Percentiles rank a stretch among this genome's conserved stretches.
These are phyloP conservation scores for Phortica variegata DNA, from an alignment of 1,140 invertebrate species.

Conservation along the genomic window DNA sequence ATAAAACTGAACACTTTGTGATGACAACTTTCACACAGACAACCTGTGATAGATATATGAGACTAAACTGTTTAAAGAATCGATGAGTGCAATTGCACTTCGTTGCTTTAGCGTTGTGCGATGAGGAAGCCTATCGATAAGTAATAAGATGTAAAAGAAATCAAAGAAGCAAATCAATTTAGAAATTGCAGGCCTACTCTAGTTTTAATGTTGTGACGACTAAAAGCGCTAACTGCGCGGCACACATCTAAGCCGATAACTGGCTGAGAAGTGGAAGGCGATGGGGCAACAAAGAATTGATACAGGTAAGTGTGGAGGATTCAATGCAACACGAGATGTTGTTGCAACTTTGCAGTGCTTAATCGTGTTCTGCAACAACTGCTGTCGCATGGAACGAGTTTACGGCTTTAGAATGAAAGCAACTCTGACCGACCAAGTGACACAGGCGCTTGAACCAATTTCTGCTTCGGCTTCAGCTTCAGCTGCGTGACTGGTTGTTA, in stretches of 20 bases:
- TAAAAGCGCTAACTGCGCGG: too few relatives aligned
- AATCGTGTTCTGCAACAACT: neutral
- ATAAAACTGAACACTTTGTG: slow-evolving; percentile 30
- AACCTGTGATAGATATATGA: too few relatives aligned
- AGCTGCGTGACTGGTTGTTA: slow-evolving; percentile 8
- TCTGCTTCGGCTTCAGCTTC: slow-evolving; percentile 13
- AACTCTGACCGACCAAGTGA: neutral
- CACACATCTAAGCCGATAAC: too few relatives aligned
- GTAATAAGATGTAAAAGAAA: slow-evolving; percentile 54
- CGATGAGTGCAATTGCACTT: slow-evolving; percentile 19
- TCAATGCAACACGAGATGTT: slow-evolving; percentile 28
- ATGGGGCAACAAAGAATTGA: too few relatives aligned
- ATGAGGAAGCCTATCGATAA: slow-evolving; percentile 13
- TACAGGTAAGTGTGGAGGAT: slow-evolving; percentile 43
- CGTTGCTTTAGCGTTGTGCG: neutral
- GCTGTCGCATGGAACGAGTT: slow-evolving; percentile 9
- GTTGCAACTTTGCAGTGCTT: neutral
- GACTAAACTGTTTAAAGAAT: slow-evolving; percentile 34
- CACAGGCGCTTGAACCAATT: slow-evolving; percentile 22
- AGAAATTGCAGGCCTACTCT: slow-evolving; percentile 50
- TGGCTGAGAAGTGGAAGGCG: too few relatives aligned
- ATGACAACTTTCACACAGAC: neutral
- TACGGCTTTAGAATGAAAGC: slow-evolving; percentile 2
- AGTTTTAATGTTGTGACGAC: slow-evolving; percentile 34
- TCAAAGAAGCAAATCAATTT: slow-evolving; percentile 41